phyloP scores from a whole-genome alignment of 2,797 vertebrate genomes.

The Pelobates cultripes region DNA sequence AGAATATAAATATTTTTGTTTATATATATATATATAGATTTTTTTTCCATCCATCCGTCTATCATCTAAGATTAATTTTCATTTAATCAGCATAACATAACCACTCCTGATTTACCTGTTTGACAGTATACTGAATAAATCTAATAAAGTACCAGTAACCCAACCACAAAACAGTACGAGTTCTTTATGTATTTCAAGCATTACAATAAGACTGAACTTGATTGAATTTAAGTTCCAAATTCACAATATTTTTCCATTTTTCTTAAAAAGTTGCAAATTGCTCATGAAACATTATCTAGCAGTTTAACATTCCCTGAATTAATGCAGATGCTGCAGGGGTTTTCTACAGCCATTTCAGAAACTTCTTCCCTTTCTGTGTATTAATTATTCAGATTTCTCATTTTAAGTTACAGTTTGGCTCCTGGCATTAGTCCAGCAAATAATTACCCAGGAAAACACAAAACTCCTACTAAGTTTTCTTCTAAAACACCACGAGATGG shows the following conservation, averaged over 20 bases:
- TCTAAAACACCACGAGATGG: neutral
- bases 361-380: neutral
- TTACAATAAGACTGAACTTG: too few species aligned
- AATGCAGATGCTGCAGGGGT: neutral
- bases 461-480: constrained; percentile 15
- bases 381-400: constrained; percentile 10
- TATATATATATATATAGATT: too few species aligned
- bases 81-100: too few species aligned
- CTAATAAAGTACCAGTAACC: too few species aligned
- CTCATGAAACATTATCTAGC: neutral
- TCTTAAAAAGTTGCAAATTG: neutral
- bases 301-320: neutral
- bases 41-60: too few species aligned
- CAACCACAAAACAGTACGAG: too few species aligned
- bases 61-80: too few species aligned
- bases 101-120: too few species aligned
- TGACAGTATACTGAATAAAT: too few species aligned
- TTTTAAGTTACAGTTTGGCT: constrained; percentile 31
- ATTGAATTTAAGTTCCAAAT: neutral
- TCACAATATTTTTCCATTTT: neutral
- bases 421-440: constrained; percentile 28
- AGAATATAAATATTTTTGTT: too few species aligned
- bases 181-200: too few species aligned
- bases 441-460: constrained; percentile 31
- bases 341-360: neutral